Conservation (phyloP, 2,113 vertebrate genomes). For the Spea bombifrons region DNA sequence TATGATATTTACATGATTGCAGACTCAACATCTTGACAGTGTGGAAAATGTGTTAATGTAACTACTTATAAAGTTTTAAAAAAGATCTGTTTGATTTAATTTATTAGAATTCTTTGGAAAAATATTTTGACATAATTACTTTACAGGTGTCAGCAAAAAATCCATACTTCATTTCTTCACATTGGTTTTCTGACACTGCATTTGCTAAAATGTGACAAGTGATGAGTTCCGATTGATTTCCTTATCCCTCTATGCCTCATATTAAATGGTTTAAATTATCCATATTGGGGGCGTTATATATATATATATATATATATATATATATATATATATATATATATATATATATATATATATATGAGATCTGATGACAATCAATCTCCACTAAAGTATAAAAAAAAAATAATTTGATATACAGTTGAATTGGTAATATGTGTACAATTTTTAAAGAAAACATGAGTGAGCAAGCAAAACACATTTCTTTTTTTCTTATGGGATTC, state of each 20-base stretch:
- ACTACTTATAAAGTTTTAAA: constrained; percentile 53
- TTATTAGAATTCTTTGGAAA: constrained; percentile 73
- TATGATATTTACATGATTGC: background rate
- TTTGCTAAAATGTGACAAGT: constrained; percentile 71
- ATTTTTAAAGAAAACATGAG: too few relatives aligned
- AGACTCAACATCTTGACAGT: background rate
- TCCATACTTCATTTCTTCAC: constrained; percentile 76
- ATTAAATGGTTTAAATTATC: background rate
- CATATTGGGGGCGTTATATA: background rate
- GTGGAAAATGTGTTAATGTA: constrained; percentile 58
- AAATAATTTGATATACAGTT: too few relatives aligned
- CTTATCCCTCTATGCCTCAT: constrained; percentile 59
- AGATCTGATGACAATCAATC: too few relatives aligned
- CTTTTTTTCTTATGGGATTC: too few relatives aligned
- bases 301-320: background rate
- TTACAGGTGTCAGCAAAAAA: constrained; percentile 80
- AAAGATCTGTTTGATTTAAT: constrained; percentile 67
- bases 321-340: background rate
- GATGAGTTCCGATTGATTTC: constrained; percentile 75
- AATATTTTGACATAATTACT: constrained; percentile 74
- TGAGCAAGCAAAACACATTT: too few relatives aligned
- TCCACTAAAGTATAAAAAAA: too few relatives aligned
- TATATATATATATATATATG: too few relatives aligned
- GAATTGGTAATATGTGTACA: too few relatives aligned
- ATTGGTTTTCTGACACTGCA: constrained; percentile 72